Evolutionary conservation across 2,888 invertebrate genomes (phyloP).

Genomic region (Drosophila koepferae): DNA sequence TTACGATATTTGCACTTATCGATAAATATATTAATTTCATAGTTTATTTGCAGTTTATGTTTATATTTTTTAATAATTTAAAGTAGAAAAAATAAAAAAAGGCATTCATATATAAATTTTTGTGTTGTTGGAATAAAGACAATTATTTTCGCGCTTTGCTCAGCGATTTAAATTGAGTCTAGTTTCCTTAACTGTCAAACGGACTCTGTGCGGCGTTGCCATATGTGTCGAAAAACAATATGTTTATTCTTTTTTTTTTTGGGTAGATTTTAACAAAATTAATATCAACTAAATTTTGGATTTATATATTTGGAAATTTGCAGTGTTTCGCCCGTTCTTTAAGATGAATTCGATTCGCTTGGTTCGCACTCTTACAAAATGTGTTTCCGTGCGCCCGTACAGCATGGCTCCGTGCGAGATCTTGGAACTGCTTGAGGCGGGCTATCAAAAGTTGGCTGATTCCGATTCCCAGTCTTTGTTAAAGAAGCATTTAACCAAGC

Average conservation of each 20-base stretch:
- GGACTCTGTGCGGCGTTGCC: slow-evolving; percentile 8
- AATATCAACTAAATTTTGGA: background rate
- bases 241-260: background rate
- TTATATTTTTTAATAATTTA: background rate
- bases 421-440: slow-evolving; percentile 94
- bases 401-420: slow-evolving; percentile 91
- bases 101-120: background rate
- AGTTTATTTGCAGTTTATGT: background rate
- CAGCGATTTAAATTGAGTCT: background rate
- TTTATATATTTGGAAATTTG: slow-evolving; percentile 10
- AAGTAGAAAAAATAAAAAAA: background rate
- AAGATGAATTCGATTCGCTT: slow-evolving; percentile 27
- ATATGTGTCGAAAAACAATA: slow-evolving; percentile 1
- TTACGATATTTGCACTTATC: background rate
- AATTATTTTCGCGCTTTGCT: background rate
- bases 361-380: background rate
- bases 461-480: slow-evolving; percentile 97
- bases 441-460: slow-evolving; percentile 92
- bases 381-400: slow-evolving; percentile 1
- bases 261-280: slow-evolving; percentile 20
- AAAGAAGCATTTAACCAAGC: slow-evolving; percentile 96
- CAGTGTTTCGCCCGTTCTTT: background rate
- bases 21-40: too few relatives aligned
- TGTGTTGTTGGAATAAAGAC: too few relatives aligned
- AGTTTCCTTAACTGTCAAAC: background rate